phyloP scores from a whole-genome alignment of 2,888 invertebrate genomes.

The Sphaerophoria rueppellii region DNA sequence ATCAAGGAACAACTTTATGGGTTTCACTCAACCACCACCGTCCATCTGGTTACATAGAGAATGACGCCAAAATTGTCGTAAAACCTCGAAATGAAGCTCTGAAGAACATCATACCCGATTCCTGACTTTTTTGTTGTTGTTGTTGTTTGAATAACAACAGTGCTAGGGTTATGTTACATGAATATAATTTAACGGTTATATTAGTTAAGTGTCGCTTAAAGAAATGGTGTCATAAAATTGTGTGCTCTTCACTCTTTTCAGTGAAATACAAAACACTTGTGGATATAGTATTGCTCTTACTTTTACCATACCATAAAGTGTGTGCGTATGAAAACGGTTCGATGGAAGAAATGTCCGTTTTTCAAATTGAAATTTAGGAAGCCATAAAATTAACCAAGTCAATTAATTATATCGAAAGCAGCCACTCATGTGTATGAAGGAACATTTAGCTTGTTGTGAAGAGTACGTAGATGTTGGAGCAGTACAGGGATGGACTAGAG shows the following conservation, averaged over 20 bases:
- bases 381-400: conserved; percentile 67
- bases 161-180: conserved; percentile 24
- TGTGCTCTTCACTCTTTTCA: conserved; percentile 36
- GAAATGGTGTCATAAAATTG: conserved; percentile 47
- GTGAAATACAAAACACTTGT: conserved; percentile 6
- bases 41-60: conserved; percentile 25
- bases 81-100: conserved; percentile 38
- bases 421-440: conserved; percentile 46
- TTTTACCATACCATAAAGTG: conserved; percentile 34
- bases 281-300: conserved; percentile 12
- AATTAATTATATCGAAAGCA: conserved; percentile 68
- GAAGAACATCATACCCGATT: neutral
- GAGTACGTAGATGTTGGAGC: neutral
- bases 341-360: conserved; percentile 43
- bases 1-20: conserved; percentile 31
- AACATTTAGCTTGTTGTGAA: conserved; percentile 18
- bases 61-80: conserved; percentile 59
- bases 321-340: neutral
- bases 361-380: conserved; percentile 69
- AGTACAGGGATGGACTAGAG: neutral
- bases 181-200: conserved; percentile 40
- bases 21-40: neutral
- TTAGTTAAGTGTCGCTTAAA: conserved; percentile 60
- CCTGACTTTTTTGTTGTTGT: neutral
- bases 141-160: neutral